Conservation (phyloP, 2,888 invertebrate genomes). For the Nomada flava region DNA sequence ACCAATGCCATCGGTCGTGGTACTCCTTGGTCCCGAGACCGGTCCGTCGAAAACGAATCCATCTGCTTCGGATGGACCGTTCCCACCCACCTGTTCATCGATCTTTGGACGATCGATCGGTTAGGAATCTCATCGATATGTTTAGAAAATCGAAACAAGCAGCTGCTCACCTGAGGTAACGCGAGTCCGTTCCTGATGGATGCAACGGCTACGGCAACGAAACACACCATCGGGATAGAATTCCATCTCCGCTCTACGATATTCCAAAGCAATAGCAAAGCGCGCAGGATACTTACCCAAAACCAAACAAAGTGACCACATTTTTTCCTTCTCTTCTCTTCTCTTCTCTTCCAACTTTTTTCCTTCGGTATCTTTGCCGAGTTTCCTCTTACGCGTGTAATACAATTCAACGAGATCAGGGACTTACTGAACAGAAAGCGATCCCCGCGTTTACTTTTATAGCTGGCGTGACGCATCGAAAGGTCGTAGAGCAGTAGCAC, state of each 20-base stretch:
- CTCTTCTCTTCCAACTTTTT: background rate
- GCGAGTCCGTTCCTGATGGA: constrained; percentile 5
- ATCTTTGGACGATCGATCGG: background rate
- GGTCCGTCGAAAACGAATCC: constrained; percentile 74
- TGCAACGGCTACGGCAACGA: constrained; percentile 17
- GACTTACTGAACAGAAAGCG: constrained; percentile 36
- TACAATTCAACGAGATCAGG: constrained; percentile 16
- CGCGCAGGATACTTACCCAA: constrained; percentile 27
- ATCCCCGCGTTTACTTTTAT: constrained; percentile 54
- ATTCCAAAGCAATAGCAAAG: background rate
- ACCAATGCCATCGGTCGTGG: background rate
- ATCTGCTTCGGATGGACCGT: constrained; percentile 36
- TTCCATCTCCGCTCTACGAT: background rate
- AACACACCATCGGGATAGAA: background rate
- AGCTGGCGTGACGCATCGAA: constrained; percentile 15
- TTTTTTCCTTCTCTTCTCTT: background rate
- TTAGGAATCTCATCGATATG: background rate
- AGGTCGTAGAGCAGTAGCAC: background rate
- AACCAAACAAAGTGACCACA: constrained; percentile 6
- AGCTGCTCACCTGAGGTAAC: constrained; percentile 57
- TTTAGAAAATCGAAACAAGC: background rate
- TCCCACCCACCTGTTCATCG: too few relatives aligned
- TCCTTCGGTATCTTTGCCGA: too few relatives aligned
- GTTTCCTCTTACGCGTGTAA: background rate
- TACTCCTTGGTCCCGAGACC: constrained; percentile 35